Evolutionary conservation across 2,888 invertebrate species (phyloP).

Genomic region (Anoplius nigerrimus): DNA sequence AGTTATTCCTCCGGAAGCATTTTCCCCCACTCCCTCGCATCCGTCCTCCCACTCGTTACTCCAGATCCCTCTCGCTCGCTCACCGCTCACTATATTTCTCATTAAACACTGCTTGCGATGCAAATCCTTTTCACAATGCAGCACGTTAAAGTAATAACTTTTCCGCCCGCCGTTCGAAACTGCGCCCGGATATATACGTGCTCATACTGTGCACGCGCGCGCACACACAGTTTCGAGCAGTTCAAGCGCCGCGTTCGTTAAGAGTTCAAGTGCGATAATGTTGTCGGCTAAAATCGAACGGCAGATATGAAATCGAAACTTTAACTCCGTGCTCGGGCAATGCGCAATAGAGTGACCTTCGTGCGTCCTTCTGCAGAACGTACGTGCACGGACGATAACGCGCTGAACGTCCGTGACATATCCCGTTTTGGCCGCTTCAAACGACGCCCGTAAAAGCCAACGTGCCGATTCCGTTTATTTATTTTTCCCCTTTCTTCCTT

Average conservation of each 20-base stretch:
- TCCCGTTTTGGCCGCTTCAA: background rate
- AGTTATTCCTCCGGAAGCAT: background rate
- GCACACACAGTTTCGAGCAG: background rate
- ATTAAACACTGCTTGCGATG: slow-evolving; percentile 12
- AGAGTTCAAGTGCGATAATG: slow-evolving; percentile 24
- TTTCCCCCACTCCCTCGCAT: background rate
- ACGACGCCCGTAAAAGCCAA: no score
- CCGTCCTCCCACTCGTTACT: no score
- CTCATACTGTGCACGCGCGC: background rate
- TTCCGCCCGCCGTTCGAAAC: background rate
- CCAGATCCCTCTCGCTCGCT: no score
- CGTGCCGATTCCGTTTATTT: background rate
- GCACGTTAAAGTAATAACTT: slow-evolving; percentile 27
- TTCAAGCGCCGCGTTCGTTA: slow-evolving; percentile 11
- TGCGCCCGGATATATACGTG: slow-evolving; percentile 15
- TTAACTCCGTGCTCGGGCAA: background rate
- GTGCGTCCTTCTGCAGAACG: no score
- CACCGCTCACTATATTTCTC: background rate
- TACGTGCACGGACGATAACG: no score
- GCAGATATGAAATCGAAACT: background rate
- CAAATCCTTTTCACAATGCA: slow-evolving; percentile 29
- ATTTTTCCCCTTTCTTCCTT: slow-evolving; percentile 19
- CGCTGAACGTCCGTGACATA: background rate
- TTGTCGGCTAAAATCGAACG: slow-evolving; percentile 9
- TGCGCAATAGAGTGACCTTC: background rate